Conservation (phyloP, 2,888 invertebrate species). For the Caenorhabditis sp. region DNA sequence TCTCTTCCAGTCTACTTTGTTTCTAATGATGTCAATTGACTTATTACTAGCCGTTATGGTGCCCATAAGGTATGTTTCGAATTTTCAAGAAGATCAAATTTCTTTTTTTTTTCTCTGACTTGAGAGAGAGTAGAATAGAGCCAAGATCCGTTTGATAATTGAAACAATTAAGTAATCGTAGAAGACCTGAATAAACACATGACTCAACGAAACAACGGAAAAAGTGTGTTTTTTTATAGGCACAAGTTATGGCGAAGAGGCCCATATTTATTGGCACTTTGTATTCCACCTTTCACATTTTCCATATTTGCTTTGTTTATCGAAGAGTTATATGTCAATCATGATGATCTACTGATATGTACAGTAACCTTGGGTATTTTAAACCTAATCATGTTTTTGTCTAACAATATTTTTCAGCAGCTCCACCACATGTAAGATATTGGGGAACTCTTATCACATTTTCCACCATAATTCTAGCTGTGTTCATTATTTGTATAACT, state of each 20-base stretch:
- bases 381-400: too few relatives aligned
- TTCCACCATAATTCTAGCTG: constrained; percentile 26
- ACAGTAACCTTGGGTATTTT: constrained; percentile 38
- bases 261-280: constrained; percentile 29
- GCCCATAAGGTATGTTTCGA: constrained; percentile 23
- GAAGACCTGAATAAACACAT: constrained; percentile 2
- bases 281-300: constrained; percentile 30
- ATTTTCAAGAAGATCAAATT: not conserved
- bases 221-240: constrained; percentile 21
- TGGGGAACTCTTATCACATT: constrained; percentile 40
- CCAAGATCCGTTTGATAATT: not conserved
- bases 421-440: constrained; percentile 32
- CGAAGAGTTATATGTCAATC: constrained; percentile 41
- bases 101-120: too few relatives aligned
- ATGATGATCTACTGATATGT: constrained; percentile 41
- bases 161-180: not conserved
- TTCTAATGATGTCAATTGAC: constrained; percentile 42
- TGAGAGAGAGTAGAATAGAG: not conserved
- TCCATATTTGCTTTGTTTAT: constrained; percentile 34
- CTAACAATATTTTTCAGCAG: constrained; percentile 17
- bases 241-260: constrained; percentile 40
- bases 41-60: constrained; percentile 34
- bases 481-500: constrained; percentile 21
- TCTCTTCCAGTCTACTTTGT: constrained; percentile 36
- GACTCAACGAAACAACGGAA: too few relatives aligned